Conservation (phyloP, 37 sponge, comb jelly and placozoan genomes). For the Lycopodina hypogea region DNA sequence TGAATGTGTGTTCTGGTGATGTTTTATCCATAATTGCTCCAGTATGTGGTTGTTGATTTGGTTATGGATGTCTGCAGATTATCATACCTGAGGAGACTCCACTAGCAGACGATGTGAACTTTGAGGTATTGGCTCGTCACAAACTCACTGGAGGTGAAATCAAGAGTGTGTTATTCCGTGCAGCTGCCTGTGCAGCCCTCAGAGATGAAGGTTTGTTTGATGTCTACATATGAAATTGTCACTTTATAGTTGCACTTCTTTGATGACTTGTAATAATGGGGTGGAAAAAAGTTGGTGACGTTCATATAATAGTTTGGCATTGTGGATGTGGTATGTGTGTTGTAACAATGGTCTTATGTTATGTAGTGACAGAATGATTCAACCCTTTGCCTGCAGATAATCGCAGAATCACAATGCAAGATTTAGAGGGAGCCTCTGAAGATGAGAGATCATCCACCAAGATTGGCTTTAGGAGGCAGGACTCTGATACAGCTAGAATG, state of each 20-base stretch:
- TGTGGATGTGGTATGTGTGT: too few relatives aligned
- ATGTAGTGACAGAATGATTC: too few relatives aligned
- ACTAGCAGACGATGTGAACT: slow-evolving; percentile 68
- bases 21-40: too few relatives aligned
- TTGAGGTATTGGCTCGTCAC: slow-evolving; percentile 36
- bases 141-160: slow-evolving; percentile 85
- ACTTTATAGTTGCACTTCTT: too few relatives aligned
- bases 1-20: too few relatives aligned
- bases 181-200: slow-evolving; percentile 77
- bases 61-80: slow-evolving; percentile 42
- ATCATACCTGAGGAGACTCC: slow-evolving; percentile 80
- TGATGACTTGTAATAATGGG: too few relatives aligned
- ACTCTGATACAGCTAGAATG: slow-evolving; percentile 58
- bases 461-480: slow-evolving; percentile 71
- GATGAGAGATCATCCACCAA: slow-evolving; percentile 71
- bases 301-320: too few relatives aligned
- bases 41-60: too few relatives aligned
- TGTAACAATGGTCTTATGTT: too few relatives aligned
- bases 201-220: slow-evolving; percentile 20
- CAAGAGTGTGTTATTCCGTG: slow-evolving; percentile 68
- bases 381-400: slow-evolving; percentile 10
- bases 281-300: too few relatives aligned
- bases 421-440: slow-evolving; percentile 66
- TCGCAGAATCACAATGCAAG: slow-evolving; percentile 50
- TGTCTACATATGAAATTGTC: too few relatives aligned